Percentiles rank a stretch among this genome's conserved stretches.
Conservation (phyloP, 2,797 vertebrate species). For the Esox lucius region DNA sequence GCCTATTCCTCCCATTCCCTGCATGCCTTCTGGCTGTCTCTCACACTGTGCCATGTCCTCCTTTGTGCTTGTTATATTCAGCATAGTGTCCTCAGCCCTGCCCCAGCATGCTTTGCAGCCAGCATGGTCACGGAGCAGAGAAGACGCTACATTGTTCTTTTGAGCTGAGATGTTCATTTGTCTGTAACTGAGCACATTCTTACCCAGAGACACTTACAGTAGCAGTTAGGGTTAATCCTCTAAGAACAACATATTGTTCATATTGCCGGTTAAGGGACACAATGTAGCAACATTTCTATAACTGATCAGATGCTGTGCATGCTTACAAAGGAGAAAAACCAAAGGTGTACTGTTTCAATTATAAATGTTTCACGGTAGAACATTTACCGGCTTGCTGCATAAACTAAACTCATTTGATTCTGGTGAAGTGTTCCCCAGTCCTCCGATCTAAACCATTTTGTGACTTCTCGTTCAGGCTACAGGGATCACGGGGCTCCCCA, state of each 20-base stretch:
- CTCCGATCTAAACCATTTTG: background rate
- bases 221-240: too few species aligned
- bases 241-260: too few species aligned
- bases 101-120: background rate
- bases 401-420: slow-evolving; percentile 6
- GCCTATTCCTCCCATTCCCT: background rate
- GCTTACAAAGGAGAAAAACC: too few species aligned
- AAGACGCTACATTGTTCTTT: background rate
- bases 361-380: background rate
- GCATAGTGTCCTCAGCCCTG: slow-evolving; percentile 1
- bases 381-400: background rate
- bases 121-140: background rate
- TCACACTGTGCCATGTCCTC: slow-evolving; percentile 6
- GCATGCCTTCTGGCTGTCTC: slow-evolving; percentile 5
- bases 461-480: slow-evolving; percentile 73
- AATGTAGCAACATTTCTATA: too few species aligned
- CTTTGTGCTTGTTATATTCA: background rate
- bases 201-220: too few species aligned
- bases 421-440: slow-evolving; percentile 26
- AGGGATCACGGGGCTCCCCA: slow-evolving; percentile 87
- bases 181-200: background rate
- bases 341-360: background rate
- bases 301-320: too few species aligned
- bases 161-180: background rate
- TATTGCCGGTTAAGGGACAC: too few species aligned